Base-by-base conservation (phyloP, 2,888 invertebrate genomes). In the Nomada fabriciana region DNA sequence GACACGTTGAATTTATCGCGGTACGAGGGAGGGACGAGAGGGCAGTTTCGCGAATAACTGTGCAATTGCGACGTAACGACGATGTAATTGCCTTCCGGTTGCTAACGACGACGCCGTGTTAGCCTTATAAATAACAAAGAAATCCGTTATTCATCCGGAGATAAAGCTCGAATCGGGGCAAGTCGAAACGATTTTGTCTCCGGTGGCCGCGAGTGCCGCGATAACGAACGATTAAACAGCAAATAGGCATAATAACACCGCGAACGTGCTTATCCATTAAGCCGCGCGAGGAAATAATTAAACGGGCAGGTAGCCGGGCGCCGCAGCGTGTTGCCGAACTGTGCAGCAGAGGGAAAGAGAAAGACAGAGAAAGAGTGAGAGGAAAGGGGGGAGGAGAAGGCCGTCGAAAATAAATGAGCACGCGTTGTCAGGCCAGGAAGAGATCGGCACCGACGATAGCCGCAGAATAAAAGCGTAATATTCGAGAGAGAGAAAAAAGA, bases 401-500 rank as follows among this genome's bases (percentile, higher is more conserved):
- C 47, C 29, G 76, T 77, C 64, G 87, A 68, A 80, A 83, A 87
- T 87, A 87, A 87, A 87, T 59, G 86, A 86, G 84, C 79, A 29
- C 73, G 75, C 59, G 72, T 77, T 69, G 75, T 53, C 71, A 65
- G 25, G 64, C 63, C 81, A 80, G 86, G 81, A 83, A 82, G 81
- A 86, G 85, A 86, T 86, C 81, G 80, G 75, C 79, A 52, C 63
- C 64, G 75, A 10, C 70, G 86, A 85, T 86, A 81, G 60, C 72
- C 60, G 13, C 43, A 52, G 50, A 70, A 87, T 83, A 85, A 85
- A 82, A 86, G 83, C 86, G 76, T 86, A 86, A 88, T 88, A 88
- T 88, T 86, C 79, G 86, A 84, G 20, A 13, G 25, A 25, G 23
- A 57, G 7, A 87, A 86, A 87, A 84, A 85, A 86, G 82, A 86